phyloP scores from a whole-genome alignment of 1,140 invertebrate genomes.

The Zaprionus nigranus region DNA sequence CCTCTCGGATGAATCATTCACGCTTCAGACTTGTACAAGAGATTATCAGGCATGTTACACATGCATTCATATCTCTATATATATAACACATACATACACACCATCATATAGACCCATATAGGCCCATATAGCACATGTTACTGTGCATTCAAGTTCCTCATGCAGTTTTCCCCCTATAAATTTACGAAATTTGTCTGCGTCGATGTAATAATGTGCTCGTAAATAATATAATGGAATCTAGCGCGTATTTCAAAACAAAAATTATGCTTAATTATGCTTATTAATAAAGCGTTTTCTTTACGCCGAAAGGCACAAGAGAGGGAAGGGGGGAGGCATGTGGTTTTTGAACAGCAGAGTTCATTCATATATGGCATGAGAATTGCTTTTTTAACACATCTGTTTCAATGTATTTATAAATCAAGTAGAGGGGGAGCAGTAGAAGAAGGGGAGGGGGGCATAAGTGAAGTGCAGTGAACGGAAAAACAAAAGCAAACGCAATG shows the following conservation, averaged over 20 bases:
- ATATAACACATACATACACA: constrained; percentile 3
- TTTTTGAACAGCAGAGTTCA: constrained; percentile 17
- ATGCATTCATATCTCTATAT: constrained; percentile 10
- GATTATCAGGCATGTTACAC: not conserved
- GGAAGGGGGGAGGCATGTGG: constrained; percentile 3
- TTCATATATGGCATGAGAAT: constrained; percentile 28
- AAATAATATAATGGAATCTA: constrained; percentile 69
- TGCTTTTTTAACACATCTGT: constrained; percentile 15
- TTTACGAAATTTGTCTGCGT: constrained; percentile 53
- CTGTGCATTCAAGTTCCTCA: constrained; percentile 2
- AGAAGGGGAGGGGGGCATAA: not conserved
- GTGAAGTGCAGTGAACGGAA: constrained; percentile 49
- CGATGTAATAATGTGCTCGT: constrained; percentile 52
- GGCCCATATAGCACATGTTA: constrained; percentile 7
- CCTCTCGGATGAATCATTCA: constrained; percentile 30
- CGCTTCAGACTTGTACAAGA: constrained; percentile 29
- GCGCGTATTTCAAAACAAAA: constrained; percentile 66
- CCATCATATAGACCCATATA: constrained; percentile 7
- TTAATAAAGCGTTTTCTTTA: constrained; percentile 64
- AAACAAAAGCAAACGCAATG: constrained; percentile 43
- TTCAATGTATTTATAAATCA: constrained; percentile 23
- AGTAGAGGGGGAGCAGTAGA: not conserved
- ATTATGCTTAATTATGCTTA: constrained; percentile 79
- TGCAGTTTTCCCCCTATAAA: constrained; percentile 46
- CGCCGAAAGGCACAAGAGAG: not conserved